phyloP scores from a whole-genome alignment of 2,888 invertebrate species.

The Erebia ligea region DNA sequence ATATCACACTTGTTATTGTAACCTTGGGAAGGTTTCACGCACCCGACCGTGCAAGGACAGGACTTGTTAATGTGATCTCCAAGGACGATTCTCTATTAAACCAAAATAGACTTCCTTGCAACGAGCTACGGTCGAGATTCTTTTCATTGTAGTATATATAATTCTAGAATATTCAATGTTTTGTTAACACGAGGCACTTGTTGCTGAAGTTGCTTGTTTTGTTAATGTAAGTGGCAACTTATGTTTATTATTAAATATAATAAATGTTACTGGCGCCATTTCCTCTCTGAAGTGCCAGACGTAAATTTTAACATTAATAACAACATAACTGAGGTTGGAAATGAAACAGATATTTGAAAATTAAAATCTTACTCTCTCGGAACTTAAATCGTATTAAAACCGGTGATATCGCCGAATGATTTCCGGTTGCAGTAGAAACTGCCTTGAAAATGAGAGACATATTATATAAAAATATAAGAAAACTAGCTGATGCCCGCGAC shows the following conservation, averaged over 20 bases:
- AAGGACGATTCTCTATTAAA: constrained; percentile 45
- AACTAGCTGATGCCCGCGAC: no score
- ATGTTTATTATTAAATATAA: no score
- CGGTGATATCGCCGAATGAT: constrained; percentile 25
- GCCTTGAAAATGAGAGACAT: constrained; percentile 12
- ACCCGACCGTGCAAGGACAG: constrained; percentile 79
- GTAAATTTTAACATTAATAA: background rate
- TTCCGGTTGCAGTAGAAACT: constrained; percentile 17
- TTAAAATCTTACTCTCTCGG: background rate
- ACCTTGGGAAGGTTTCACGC: constrained; percentile 67
- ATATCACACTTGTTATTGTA: constrained; percentile 72
- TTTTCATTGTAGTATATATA: background rate
- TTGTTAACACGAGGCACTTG: background rate
- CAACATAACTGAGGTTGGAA: background rate
- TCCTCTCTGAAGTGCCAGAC: no score
- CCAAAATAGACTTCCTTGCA: background rate
- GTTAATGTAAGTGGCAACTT: background rate
- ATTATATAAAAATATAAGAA: background rate
- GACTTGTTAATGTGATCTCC: constrained; percentile 57
- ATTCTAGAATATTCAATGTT: constrained; percentile 14
- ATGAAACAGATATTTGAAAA: background rate
- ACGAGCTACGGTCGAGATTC: background rate
- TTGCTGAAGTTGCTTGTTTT: background rate
- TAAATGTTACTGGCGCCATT: no score
- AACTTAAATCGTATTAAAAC: constrained; percentile 3